A percentile compares a stretch with the other conserved stretches of the same genome.
phyloP scores from a whole-genome alignment of 2,888 invertebrate species.

The Eupithecia inturbata region DNA sequence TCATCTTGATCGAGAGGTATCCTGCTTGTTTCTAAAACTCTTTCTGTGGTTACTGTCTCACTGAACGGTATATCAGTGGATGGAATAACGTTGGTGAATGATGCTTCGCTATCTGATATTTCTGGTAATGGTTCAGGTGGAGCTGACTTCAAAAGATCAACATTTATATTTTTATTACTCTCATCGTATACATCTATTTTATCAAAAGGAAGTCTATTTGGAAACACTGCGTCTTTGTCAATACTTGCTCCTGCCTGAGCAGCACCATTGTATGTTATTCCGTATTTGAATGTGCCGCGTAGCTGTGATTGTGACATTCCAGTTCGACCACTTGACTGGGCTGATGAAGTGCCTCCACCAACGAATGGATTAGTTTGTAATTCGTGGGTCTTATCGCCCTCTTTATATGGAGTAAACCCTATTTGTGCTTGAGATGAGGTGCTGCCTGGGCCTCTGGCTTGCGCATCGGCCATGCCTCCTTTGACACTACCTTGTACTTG shows the following conservation, averaged over 20 bases:
- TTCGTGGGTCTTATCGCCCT: constrained; percentile 82
- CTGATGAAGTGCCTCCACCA: constrained; percentile 91
- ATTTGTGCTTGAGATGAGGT: constrained; percentile 95
- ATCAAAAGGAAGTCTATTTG: constrained; percentile 71
- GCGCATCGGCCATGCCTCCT: constrained; percentile 94
- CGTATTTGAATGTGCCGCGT: constrained; percentile 91
- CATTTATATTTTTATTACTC: constrained; percentile 71
- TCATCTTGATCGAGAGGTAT: constrained; percentile 43
- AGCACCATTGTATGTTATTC: constrained; percentile 90
- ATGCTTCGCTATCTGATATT: constrained; percentile 28
- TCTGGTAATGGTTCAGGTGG: constrained; percentile 42
- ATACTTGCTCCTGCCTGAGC: constrained; percentile 92
- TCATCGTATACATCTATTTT: constrained; percentile 77
- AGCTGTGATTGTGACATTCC: constrained; percentile 94
- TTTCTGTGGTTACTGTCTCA: constrained; percentile 48
- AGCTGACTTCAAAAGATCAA: constrained; percentile 56
- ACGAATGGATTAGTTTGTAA: constrained; percentile 84
- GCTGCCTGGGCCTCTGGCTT: constrained; percentile 92
- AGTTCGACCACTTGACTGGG: constrained; percentile 89
- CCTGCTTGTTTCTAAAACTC: constrained; percentile 50
- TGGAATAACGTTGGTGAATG: constrained; percentile 38
- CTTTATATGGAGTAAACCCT: constrained; percentile 90
- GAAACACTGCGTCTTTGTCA: constrained; percentile 81
- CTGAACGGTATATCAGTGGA: constrained; percentile 49
- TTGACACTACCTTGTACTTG: constrained; percentile 92